Percentiles rank a stretch among this genome's conserved stretches.
Evolutionary conservation across 2,797 vertebrate genomes (phyloP).

Genomic region (Molossus molossus): DNA sequence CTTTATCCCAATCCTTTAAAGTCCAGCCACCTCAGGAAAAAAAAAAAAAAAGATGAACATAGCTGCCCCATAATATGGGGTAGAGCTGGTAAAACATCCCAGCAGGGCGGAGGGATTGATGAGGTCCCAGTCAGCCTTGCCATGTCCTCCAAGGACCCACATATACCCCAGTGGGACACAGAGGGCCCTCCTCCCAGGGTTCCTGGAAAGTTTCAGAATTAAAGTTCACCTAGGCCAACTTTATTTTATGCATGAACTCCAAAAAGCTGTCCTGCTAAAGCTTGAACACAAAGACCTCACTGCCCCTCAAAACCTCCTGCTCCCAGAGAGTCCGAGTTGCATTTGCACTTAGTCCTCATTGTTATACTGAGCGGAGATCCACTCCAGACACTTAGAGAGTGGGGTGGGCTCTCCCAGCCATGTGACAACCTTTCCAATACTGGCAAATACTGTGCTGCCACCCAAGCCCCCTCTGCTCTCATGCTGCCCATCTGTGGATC

Average conservation of each 20-base stretch:
- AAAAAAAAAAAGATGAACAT: not conserved
- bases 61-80: not conserved
- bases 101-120: not conserved
- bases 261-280: not conserved
- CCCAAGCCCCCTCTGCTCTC: not conserved
- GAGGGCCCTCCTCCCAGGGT: not conserved
- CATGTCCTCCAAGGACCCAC: not conserved
- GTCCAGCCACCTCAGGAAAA: not conserved
- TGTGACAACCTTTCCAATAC: not conserved
- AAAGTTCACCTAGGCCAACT: not conserved
- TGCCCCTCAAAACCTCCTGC: not conserved
- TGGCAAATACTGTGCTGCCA: not conserved
- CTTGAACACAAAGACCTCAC: conserved; percentile 21
- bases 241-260: not conserved
- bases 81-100: not conserved
- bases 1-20: not conserved
- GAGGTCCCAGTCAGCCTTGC: not conserved
- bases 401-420: not conserved
- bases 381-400: not conserved
- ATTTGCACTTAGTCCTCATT: not conserved
- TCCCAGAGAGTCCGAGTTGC: not conserved
- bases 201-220: not conserved
- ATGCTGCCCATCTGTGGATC: not conserved
- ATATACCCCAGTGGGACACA: not conserved
- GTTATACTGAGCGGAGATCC: not conserved